Evolutionary conservation across 2,888 invertebrate species (phyloP).

Genomic region (Cryptophagus acutangulus): DNA sequence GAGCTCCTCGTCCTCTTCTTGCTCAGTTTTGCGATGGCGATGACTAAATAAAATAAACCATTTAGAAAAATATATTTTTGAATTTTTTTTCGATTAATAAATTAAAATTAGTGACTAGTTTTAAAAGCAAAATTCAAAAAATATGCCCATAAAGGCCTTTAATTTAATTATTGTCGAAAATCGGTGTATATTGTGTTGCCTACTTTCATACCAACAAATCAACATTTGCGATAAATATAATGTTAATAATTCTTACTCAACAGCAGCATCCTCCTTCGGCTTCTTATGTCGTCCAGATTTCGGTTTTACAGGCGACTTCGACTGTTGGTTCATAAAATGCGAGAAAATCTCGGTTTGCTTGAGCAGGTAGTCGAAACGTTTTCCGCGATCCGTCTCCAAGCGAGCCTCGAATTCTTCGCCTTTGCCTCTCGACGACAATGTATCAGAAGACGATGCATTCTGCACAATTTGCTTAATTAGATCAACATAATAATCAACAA

Average conservation of each 20-base stretch:
- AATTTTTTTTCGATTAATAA: too few species aligned
- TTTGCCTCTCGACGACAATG: constrained; percentile 50
- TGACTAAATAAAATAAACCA: constrained; percentile 55
- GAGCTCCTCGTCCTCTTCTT: constrained; percentile 98
- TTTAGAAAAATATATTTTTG: too few species aligned
- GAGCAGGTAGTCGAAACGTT: constrained; percentile 92
- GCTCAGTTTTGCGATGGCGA: constrained; percentile 95
- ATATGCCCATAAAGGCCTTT: too few species aligned
- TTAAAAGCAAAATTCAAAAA: too few species aligned
- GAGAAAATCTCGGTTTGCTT: constrained; percentile 98
- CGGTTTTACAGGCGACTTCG: constrained; percentile 76
- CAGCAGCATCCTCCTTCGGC: constrained; percentile 50
- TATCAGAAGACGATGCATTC: constrained; percentile 63
- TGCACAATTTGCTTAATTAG: constrained; percentile 7
- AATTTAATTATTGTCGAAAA: too few species aligned
- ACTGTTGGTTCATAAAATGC: constrained; percentile 90
- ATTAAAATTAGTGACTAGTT: too few species aligned
- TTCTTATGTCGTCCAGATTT: constrained; percentile 84
- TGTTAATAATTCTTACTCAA: constrained; percentile 52
- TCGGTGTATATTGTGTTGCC: too few species aligned
- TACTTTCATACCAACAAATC: too few species aligned
- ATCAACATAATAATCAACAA: neutral
- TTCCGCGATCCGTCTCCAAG: constrained; percentile 83
- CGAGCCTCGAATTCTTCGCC: constrained; percentile 83
- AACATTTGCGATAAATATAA: too few species aligned